These are phyloP conservation scores for Auanema sp. DNA, from an alignment of 2,888 invertebrate genomes.

Conservation along the genomic window DNA sequence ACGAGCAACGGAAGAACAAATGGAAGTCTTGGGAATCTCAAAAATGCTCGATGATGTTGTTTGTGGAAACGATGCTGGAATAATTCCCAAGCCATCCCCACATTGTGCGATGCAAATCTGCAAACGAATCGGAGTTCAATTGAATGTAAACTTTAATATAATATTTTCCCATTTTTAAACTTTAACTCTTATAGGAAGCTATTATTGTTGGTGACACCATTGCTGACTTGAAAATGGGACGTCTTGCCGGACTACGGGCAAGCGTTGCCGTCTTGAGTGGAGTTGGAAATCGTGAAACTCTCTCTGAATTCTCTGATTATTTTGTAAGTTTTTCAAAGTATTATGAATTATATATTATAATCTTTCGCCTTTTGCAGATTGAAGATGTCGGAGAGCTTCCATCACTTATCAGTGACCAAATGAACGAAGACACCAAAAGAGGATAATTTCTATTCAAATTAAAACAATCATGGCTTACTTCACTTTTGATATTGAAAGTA, in stretches of 20 bases:
- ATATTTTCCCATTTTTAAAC: constrained; percentile 1
- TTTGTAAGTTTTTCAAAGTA: constrained; percentile 38
- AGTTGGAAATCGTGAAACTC: constrained; percentile 55
- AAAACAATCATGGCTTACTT: no score
- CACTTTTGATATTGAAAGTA: no score
- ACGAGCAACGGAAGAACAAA: constrained; percentile 53
- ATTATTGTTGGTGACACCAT: constrained; percentile 68
- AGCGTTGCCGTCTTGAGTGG: constrained; percentile 67
- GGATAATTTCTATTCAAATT: constrained; percentile 23
- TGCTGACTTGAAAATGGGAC: constrained; percentile 67
- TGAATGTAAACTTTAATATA: constrained; percentile 36
- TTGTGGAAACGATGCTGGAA: constrained; percentile 67
- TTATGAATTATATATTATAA: neutral
- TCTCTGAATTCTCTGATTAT: constrained; percentile 59
- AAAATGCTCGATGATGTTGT: constrained; percentile 65
- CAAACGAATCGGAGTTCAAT: constrained; percentile 52
- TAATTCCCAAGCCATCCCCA: constrained; percentile 66
- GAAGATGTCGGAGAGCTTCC: constrained; percentile 57
- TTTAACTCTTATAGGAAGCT: constrained; percentile 49
- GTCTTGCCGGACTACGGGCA: constrained; percentile 65
- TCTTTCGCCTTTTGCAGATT: constrained; percentile 41
- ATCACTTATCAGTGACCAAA: constrained; percentile 39
- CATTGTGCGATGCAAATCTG: constrained; percentile 65
- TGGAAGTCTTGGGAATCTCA: constrained; percentile 51
- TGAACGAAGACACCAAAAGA: constrained; percentile 46